Evolutionary conservation across 2,888 invertebrate species (phyloP), one percentile per base, ranked within the genome.

Genomic region (Stratiomys singularior): DNA sequence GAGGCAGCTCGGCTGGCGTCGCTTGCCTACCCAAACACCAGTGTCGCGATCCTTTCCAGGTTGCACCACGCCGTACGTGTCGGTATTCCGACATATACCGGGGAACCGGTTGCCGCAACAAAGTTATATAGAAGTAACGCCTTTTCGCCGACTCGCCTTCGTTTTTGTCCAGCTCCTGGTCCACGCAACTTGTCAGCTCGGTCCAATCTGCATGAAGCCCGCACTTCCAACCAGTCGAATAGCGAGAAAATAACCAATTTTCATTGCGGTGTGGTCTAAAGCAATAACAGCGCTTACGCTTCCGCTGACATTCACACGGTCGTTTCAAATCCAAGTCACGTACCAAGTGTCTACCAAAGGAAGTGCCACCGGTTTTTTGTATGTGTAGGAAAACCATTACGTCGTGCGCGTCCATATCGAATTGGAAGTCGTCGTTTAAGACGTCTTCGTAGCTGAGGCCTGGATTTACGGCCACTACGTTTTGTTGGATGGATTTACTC

Each of bases 151-250:
- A 90, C 77, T 92, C 92, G 4, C 94, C 95, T 87, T 98, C 98
- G 84, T 95, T 93, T 86, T 95, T 93, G 87, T 98, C 96, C 84
- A 99, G 89, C 84, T 95, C 96, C 28, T 93, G 92, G 84, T 98
- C 96, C 52, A 97, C 97, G 87, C 98, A 98, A 82, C 90, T 91
- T 11, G 96, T 96, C 81, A 99, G 88, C 89, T 99, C 99, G 1
- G 99, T 99, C 94, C 97, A 99, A 89, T 99, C 99, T 28, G 98
- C 97, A 86, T 98, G 98, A 66, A 99, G 90, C 76, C 99, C 99
- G 88, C 99, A 99, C 85, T 95, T 95, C 98, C 98, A 98, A 82
- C 98, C 98, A 28, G 97, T 98, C 72, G 97, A 97, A 88, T 97
- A 98, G 84, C 98, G 92, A 85, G 97, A 97, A 88, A 99, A 98